Percentiles rank a stretch among this genome's conserved stretches.
Conservation (phyloP, 1,140 invertebrate genomes). For the Fopius arisanus region DNA sequence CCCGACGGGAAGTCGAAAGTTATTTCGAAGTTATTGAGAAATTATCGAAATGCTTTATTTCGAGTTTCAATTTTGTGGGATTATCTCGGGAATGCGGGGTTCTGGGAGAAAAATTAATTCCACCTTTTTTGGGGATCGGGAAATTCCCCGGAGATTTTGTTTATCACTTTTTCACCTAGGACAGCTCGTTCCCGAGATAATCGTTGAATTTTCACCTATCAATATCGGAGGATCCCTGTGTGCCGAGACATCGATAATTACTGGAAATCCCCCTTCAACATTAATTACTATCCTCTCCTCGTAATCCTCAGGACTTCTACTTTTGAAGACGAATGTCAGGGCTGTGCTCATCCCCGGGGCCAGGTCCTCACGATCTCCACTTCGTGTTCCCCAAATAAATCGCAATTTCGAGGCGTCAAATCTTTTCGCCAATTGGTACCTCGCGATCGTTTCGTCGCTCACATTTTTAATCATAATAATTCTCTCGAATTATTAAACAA, state of each 20-base stretch:
- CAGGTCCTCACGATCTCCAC: constrained; percentile 32
- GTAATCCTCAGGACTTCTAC: constrained; percentile 38
- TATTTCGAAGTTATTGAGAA: too few relatives aligned
- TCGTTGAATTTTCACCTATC: constrained; percentile 29
- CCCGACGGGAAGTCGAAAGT: too few relatives aligned
- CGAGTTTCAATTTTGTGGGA: too few relatives aligned
- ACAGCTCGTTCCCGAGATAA: not conserved
- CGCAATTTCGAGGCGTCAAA: constrained; percentile 38
- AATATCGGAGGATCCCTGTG: constrained; percentile 47
- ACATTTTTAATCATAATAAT: constrained; percentile 46
- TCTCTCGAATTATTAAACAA: constrained; percentile 39
- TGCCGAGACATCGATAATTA: constrained; percentile 40
- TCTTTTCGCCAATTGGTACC: constrained; percentile 40
- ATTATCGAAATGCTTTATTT: too few relatives aligned
- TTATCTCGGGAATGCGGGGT: too few relatives aligned
- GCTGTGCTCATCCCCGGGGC: constrained; percentile 49
- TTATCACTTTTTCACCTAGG: too few relatives aligned
- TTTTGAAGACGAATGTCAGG: constrained; percentile 43
- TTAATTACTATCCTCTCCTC: constrained; percentile 42
- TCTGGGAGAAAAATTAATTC: too few relatives aligned
- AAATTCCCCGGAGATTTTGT: too few relatives aligned
- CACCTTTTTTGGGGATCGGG: too few relatives aligned
- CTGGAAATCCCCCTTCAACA: constrained; percentile 41
- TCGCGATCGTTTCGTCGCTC: constrained; percentile 36
- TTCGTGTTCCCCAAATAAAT: constrained; percentile 34